Evolutionary conservation across 2,888 invertebrate species (phyloP), one percentile per base, ranked within the genome.

Genomic region (Caenorhabditis becei): DNA sequence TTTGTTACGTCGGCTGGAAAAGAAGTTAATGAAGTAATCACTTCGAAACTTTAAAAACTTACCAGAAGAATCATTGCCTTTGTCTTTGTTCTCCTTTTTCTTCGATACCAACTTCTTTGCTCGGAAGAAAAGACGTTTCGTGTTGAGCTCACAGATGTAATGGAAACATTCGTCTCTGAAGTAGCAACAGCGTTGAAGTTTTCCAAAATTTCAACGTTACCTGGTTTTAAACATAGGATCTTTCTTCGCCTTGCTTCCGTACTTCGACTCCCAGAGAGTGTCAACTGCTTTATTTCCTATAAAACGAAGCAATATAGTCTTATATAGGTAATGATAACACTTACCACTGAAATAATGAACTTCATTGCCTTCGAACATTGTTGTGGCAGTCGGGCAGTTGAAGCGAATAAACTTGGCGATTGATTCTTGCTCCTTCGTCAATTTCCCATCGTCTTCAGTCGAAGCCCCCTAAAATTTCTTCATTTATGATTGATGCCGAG

Each of bases 281-380:
- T 98, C 97, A 16, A 99, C 94, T 0, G 97, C 98, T 92, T 96
- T 96, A 51, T 61, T 66, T 28, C 74, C 65, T 65, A 44, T 16
- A 37, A 49, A 32, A 10, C 10, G 10, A 7, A 32, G 10, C 10
- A 32, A 32, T 7, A 32, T 32, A 4, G 10, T 7, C 11, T 44
- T 37, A 18, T 18, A n/a, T 59, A 16, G 32, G 11, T 16, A 16
- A 32, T 18, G 35, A 67, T 18, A 58, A 66, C 71, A 35, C 89
- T 91, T 93, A 94, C 96, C 96, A 86, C 96, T 96, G 91, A 98
- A 98, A 92, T 97, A 98, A 92, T 97, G 96, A 14, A 98, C 97
- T 92, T 96, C 95, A 92, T 98, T 97, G 91, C 96, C 96, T 63
- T 97, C 94, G 91, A 98, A 96, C 92, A 97, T 97, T 0, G 97